phyloP scores from a whole-genome alignment of 2,797 vertebrate species.

The Melanotaenia boesemani region DNA sequence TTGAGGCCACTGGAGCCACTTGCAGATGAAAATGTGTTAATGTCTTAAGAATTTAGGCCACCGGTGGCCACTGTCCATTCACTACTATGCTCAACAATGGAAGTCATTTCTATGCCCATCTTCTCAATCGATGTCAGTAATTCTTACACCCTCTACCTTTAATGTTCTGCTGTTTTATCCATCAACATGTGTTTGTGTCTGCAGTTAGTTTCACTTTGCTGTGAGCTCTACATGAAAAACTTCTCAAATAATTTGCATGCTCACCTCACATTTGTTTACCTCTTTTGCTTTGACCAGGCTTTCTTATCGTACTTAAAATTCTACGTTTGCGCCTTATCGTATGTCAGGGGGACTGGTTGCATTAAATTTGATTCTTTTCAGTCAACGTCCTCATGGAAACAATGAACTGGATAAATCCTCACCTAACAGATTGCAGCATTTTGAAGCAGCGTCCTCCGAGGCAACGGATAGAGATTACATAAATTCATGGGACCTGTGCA shows the following conservation, averaged over 20 bases:
- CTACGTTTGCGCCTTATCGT: conserved; percentile 43
- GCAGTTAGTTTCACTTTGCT: conserved; percentile 15
- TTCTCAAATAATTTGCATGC: conserved; percentile 14
- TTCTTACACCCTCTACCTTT: too few species aligned
- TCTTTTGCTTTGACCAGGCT: background rate
- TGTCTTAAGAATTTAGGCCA: too few species aligned
- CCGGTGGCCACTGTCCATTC: too few species aligned
- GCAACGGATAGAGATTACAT: conserved; percentile 52
- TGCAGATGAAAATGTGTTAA: too few species aligned
- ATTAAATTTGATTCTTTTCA: conserved; percentile 65
- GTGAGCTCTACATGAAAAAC: conserved; percentile 28
- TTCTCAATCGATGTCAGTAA: too few species aligned
- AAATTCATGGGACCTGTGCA: conserved; percentile 50
- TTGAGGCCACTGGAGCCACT: too few species aligned
- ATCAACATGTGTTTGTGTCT: background rate
- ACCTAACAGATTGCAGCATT: conserved; percentile 20
- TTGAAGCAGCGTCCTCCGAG: conserved; percentile 14
- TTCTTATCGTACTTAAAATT: conserved; percentile 42
- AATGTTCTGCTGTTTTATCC: too few species aligned
- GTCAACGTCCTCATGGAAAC: conserved; percentile 66
- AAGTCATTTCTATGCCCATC: too few species aligned
- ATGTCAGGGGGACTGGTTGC: conserved; percentile 62
- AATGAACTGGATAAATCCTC: conserved; percentile 56
- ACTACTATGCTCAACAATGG: too few species aligned
- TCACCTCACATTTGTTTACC: background rate